These are phyloP conservation scores for Mycalesis mineus DNA, from an alignment of 2,888 invertebrate genomes.

Conservation along the genomic window DNA sequence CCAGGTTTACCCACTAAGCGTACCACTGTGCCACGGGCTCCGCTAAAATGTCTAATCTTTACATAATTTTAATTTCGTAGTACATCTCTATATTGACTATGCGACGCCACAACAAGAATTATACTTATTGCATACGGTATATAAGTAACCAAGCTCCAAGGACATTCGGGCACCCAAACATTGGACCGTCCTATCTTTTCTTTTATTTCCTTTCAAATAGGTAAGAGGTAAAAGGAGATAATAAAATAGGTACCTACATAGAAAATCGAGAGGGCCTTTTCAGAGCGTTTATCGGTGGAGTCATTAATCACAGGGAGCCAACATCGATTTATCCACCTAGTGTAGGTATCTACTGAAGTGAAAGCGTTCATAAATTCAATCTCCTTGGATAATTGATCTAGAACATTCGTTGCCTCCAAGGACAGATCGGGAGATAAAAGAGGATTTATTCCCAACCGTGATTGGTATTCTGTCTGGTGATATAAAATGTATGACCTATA, in stretches of 20 bases:
- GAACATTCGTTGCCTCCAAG: constrained; percentile 17
- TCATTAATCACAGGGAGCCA: neutral
- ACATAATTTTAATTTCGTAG: no score
- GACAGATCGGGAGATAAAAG: constrained; percentile 25
- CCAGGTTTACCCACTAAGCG: no score
- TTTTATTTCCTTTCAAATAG: neutral
- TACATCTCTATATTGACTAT: no score
- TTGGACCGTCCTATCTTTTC: no score
- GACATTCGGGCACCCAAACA: no score
- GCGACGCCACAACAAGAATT: no score
- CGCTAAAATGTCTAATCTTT: no score
- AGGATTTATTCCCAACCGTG: constrained; percentile 22
- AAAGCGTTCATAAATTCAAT: constrained; percentile 13
- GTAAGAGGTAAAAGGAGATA: neutral
- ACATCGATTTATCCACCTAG: neutral
- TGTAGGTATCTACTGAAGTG: neutral
- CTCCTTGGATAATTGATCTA: constrained; percentile 23
- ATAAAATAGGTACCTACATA: no score
- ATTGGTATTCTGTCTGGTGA: constrained; percentile 6
- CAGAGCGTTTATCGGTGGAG: neutral
- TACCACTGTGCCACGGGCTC: no score
- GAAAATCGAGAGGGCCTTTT: neutral
- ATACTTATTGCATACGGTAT: no score
- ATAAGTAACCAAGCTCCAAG: no score
- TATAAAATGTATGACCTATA: constrained; percentile 16